Conservation (phyloP, 2,797 vertebrate genomes). For the Calcarius lapponicus region DNA sequence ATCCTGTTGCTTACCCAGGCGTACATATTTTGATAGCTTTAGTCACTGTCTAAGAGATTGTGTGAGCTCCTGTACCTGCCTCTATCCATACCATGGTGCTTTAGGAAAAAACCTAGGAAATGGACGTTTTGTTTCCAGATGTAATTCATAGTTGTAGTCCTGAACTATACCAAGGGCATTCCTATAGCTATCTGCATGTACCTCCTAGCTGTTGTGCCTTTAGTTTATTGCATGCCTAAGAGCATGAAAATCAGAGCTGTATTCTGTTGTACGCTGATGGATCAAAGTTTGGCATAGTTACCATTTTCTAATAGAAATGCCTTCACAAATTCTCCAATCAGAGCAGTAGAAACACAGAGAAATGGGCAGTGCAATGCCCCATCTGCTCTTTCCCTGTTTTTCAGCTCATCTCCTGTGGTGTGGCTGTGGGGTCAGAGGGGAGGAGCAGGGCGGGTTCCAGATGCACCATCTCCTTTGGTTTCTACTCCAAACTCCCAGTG, state of each 20-base stretch:
- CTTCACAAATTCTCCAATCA: not conserved
- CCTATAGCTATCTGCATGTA: not conserved
- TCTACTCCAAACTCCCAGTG: not conserved
- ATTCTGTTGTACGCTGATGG: not conserved
- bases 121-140: not conserved
- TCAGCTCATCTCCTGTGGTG: not conserved
- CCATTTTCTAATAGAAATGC: not conserved
- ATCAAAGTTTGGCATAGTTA: not conserved
- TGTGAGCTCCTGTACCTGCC: fast-evolving
- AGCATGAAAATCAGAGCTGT: not conserved
- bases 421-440: not conserved
- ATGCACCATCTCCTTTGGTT: not conserved
- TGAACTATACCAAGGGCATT: not conserved
- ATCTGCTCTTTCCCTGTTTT: fast-evolving
- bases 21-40: not conserved
- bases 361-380: not conserved
- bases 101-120: not conserved
- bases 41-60: not conserved
- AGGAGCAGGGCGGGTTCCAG: not conserved
- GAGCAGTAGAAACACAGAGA: not conserved
- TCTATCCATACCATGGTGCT: not conserved
- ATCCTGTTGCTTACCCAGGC: not conserved
- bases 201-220: not conserved
- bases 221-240: not conserved
- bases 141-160: not conserved